Evolutionary conservation across 2,888 invertebrate species (phyloP), one percentile per base, ranked within the genome.

Genomic region (Metopia argyrocephala): DNA sequence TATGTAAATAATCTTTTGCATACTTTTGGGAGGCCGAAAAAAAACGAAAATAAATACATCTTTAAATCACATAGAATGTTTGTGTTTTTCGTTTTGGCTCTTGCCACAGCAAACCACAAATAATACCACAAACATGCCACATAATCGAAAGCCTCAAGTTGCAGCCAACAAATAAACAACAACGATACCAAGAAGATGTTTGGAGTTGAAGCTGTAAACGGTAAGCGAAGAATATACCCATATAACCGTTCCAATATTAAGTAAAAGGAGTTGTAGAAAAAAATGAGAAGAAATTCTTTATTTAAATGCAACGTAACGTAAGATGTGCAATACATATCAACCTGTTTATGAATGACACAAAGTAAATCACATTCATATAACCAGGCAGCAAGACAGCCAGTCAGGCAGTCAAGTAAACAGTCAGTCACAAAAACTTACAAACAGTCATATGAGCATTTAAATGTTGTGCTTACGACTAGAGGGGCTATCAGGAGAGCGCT

Each of bases 291-390:
- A 54, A 70, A 65, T 31, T 25, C 75, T 79, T 79, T 76, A 76
- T 79, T 70, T 75, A 75, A 79, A 79, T 65, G 20, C 79, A 79
- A 61, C 75, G 65, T 70, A 79, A 75, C 79, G 75, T 79, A 75
- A 79, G 79, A 79, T 79, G 61, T 79, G 79, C 79, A 79, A 79
- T 79, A 79, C 68, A 69, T 76, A 76, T 76, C 73, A 73, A 76
- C 73, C 68, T 73, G 76, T 59, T 80, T 80, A 76, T 73, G 61
- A 76, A 80, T 80, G 76, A 61, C 59, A 80, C 57, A 73, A 76
- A 80, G 80, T 80, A 80, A 80, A 80, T 76, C 76, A 76, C 48
- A 62, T 50, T 38, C 2, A 15, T 38, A 38, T 12, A 15, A 3
- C 9, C 15, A 15, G 12, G 31, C 9, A 12, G 31, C 9, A 0